Percentiles rank a stretch among this genome's conserved stretches.
Conservation (phyloP, 2,888 invertebrate genomes). For the Pheosia tremula region DNA sequence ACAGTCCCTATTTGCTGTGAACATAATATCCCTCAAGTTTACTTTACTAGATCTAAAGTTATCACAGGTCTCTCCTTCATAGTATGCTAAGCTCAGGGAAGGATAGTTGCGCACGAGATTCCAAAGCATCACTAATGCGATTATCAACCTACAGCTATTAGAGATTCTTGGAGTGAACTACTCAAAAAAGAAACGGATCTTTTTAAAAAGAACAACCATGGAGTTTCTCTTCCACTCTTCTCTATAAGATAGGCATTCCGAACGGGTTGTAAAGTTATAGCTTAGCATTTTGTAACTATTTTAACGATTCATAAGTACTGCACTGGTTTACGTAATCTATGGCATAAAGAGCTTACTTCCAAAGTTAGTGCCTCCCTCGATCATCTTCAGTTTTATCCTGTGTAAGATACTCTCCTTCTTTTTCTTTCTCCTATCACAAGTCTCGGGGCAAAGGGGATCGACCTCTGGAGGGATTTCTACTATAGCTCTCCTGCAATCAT, state of each 20-base stretch:
- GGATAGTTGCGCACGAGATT: not conserved
- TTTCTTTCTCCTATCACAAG: constrained; percentile 51
- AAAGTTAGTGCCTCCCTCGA: constrained; percentile 77
- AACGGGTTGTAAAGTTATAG: too few relatives aligned
- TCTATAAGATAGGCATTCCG: too few relatives aligned
- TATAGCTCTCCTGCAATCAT: constrained; percentile 61
- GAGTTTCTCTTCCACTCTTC: too few relatives aligned
- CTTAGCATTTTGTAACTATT: too few relatives aligned
- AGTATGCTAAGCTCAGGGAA: not conserved
- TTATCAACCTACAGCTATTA: too few relatives aligned
- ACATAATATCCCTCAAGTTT: too few relatives aligned
- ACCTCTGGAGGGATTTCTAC: constrained; percentile 59
- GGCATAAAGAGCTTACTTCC: constrained; percentile 62
- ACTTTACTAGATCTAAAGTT: too few relatives aligned
- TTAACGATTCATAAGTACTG: too few relatives aligned
- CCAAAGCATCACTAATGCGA: not conserved
- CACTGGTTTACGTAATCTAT: not conserved
- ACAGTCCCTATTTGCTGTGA: too few relatives aligned
- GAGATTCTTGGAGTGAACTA: not conserved
- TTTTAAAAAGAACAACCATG: too few relatives aligned
- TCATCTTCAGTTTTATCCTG: constrained; percentile 65
- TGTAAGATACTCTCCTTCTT: constrained; percentile 66
- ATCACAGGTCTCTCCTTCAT: too few relatives aligned
- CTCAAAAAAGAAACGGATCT: not conserved
- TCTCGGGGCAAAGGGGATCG: constrained; percentile 56